Evolutionary conservation across 2,113 vertebrate genomes (phyloP), one percentile per base, ranked within the genome.

Genomic region (Sclerurus mexicanus): DNA sequence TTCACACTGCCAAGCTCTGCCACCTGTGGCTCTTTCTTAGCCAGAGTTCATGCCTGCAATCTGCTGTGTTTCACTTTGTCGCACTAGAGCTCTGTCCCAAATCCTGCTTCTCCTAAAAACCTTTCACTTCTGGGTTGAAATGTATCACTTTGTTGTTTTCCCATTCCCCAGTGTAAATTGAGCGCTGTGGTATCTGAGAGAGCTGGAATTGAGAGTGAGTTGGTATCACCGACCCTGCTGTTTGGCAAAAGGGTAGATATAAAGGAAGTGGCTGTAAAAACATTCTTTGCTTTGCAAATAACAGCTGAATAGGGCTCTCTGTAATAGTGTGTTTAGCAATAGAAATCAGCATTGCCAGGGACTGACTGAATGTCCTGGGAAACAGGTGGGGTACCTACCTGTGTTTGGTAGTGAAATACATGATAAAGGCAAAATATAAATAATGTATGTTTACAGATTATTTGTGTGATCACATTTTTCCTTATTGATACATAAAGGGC

Each of bases 11-110:
- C 93, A 93, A 79, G 81, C 81, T 83, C 63, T 78, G 31, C 92
- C 87, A 86, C 94, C 93, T 93, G 93, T 90, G 79, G 90, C 94
- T 96, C 90, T 90, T 90, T 86, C 92, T 77, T 58, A 89, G 95
- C 91, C 96, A 96, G 93, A 82, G 87, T 87, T 91, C 71, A 8
- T 71, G 82, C 66, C 91, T 94, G 78, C 94, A 93, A 91, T 96
- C 95, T 94, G 95, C 68, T 87, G 60, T 91, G 91, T 85, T 95
- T 77, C 82, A 75, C 3, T 90, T 49, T 74, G 73, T 59, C 37
- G 16, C 84, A 78, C 81, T 37, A 27, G 72, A 96, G 75, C 95
- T 75, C 78, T 69, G 15, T 46, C 64, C 68, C 39, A 55, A n/a
- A 64, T 53, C 59, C 35, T 3, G 0, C 35, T 80, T 67, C 75